A percentile compares a stretch with the other conserved stretches of the same genome.
These are phyloP conservation scores for Brachyhypopomus gauderio DNA, from an alignment of 2,113 vertebrate genomes.

Conservation along the genomic window DNA sequence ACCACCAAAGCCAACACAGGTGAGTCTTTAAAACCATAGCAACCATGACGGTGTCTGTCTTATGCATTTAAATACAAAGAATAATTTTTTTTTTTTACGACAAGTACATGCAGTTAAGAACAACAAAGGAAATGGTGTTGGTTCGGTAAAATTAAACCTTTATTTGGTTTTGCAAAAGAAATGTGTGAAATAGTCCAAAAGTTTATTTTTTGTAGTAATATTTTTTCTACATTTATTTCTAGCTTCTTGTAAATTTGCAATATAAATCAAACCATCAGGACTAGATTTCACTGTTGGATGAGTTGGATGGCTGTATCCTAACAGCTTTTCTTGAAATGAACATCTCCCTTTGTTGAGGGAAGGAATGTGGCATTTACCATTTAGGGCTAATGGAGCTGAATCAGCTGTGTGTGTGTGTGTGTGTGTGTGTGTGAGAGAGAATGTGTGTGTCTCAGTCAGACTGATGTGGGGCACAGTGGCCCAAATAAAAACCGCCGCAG, in stretches of 20 bases:
- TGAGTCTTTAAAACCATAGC: constrained; percentile 65
- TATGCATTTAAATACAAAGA: too few relatives aligned
- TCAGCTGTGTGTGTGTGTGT: constrained; percentile 15
- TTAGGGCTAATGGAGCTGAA: constrained; percentile 52
- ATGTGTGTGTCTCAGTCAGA: not conserved
- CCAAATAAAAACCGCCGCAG: constrained; percentile 18
- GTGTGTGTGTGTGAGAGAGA: too few relatives aligned
- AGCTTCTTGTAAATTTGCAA: too few relatives aligned
- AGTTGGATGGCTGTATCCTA: not conserved
- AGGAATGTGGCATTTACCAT: not conserved
- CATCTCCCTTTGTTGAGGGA: constrained; percentile 39
- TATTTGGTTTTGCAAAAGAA: too few relatives aligned
- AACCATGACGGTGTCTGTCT: constrained; percentile 14
- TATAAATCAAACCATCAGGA: too few relatives aligned
- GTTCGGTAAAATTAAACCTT: too few relatives aligned
- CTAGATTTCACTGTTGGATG: not conserved
- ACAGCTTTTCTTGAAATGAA: constrained; percentile 12
- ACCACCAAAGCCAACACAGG: constrained; percentile 71
- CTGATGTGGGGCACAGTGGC: constrained; percentile 20
- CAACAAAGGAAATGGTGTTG: too few relatives aligned
- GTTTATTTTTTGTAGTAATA: too few relatives aligned
- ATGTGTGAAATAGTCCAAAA: too few relatives aligned
- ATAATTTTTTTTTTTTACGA: too few relatives aligned
- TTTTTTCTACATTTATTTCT: too few relatives aligned
- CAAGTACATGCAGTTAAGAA: too few relatives aligned